Base-by-base conservation (phyloP, 1,140 invertebrate species). In the Euwallacea similis region DNA sequence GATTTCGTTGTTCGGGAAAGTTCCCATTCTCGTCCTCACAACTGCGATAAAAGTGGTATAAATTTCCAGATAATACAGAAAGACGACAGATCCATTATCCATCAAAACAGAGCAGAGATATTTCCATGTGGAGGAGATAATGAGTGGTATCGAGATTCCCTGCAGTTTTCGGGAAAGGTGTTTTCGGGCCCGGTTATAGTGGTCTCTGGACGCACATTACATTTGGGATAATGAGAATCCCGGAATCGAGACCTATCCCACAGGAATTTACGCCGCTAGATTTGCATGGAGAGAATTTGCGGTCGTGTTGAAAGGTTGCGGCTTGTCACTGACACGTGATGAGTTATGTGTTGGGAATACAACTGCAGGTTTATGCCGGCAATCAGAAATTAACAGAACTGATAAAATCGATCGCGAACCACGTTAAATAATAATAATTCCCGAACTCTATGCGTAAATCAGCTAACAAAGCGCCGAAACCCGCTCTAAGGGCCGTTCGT, bases 81-180 rank as follows among this genome's bases (percentile, higher is more conserved):
- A 63, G 61, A 63, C 44, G 61, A 63, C 61, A 47, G 61, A 16
- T 16, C 61, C 61, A 63, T 63, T 63, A 47, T 63, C 61, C 47
- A 63, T 63, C 61, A 63, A 63, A 63, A 63, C 61, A 63, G 61
- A 33, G 21, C 21, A 33, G 21, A 33, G 21, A 33, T 33, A 33
- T 33, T 33, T 33, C 21, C 21, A 33, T 33, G 21, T 33, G 21
- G 21, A 33, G 21, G 4, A 33, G 21, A 33, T 33, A 33, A 33
- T 33, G 21, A 33, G 21, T 33, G 21, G 21, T 33, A 33, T 33
- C 21, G 21, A 33, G 21, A 4, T 33, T 50, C 46, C 46, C 46
- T 50, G 46, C 55, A 58, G 55, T 58, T 58, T 58, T 58, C 50
- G 50, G 11, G 15, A 53, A 53, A 53, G 50, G 50, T 53, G 50